Evolutionary conservation across 2,888 invertebrate species (phyloP).

Genomic region (Eupithecia inturbata): DNA sequence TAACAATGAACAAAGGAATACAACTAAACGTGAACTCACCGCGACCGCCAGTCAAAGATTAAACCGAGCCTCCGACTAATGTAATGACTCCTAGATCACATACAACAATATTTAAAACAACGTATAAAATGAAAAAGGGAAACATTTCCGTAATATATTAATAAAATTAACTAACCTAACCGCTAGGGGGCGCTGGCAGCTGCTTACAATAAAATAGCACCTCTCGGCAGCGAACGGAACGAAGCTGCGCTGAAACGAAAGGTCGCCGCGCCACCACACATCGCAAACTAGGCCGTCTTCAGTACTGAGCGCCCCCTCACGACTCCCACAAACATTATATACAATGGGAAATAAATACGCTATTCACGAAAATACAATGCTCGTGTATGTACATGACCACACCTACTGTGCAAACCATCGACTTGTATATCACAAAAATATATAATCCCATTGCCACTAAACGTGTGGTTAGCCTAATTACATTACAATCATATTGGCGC

Average conservation of each 20-base stretch:
- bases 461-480: conserved; percentile 51
- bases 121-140: conserved; percentile 71
- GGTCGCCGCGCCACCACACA: conserved; percentile 42
- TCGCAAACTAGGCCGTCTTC: conserved; percentile 56
- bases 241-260: conserved; percentile 40
- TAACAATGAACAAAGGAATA: conserved; percentile 79
- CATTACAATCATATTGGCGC: conserved; percentile 65
- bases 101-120: conserved; percentile 73
- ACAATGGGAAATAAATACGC: conserved; percentile 81
- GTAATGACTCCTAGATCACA: conserved; percentile 61
- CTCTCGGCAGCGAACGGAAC: conserved; percentile 28
- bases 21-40: conserved; percentile 61
- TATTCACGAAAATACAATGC: conserved; percentile 69
- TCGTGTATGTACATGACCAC: conserved; percentile 76
- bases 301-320: conserved; percentile 52
- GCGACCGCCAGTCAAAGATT: conserved; percentile 58
- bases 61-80: conserved; percentile 59
- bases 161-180: conserved; percentile 65
- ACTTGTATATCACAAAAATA: conserved; percentile 65
- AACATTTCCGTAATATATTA: conserved; percentile 76
- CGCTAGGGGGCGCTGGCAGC: conserved; percentile 56
- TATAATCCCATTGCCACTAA: conserved; percentile 62
- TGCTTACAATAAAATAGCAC: conserved; percentile 39
- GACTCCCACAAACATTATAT: conserved; percentile 67
- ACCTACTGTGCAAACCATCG: conserved; percentile 54